Conservation (phyloP, 2,797 vertebrate genomes). For the Spheniscus humboldti region DNA sequence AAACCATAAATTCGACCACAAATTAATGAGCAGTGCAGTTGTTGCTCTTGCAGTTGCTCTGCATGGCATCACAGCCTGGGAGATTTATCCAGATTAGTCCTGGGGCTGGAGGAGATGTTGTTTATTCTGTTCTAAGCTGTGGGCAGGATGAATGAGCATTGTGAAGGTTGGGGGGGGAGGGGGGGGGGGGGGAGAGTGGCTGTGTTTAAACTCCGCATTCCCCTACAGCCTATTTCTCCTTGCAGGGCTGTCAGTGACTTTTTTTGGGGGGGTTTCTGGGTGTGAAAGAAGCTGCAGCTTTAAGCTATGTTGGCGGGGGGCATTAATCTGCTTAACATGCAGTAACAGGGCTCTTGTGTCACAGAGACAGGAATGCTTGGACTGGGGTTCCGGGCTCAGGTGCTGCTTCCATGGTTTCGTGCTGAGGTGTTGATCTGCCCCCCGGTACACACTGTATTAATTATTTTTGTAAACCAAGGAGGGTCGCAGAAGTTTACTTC, state of each 20-base stretch:
- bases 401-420: neutral
- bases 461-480: constrained; percentile 10
- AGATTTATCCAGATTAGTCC: neutral
- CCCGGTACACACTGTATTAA: neutral
- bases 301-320: neutral
- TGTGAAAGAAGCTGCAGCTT: neutral
- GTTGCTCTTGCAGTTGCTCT: neutral
- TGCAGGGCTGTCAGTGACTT: neutral
- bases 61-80: neutral
- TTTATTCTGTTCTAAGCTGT: neutral
- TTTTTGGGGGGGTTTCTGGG: neutral
- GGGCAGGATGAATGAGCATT: neutral
- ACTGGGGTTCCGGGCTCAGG: neutral
- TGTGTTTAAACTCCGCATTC: neutral
- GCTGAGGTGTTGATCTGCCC: neutral
- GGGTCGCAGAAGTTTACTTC: constrained; percentile 33
- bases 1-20: neutral
- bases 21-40: neutral
- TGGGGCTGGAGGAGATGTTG: neutral
- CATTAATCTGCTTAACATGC: neutral
- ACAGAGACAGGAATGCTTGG: neutral
- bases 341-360: neutral
- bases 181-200: neutral
- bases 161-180: neutral
- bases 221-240: neutral